Conservation (phyloP, 2,797 vertebrate species). For the Eidolon dupreanum region DNA sequence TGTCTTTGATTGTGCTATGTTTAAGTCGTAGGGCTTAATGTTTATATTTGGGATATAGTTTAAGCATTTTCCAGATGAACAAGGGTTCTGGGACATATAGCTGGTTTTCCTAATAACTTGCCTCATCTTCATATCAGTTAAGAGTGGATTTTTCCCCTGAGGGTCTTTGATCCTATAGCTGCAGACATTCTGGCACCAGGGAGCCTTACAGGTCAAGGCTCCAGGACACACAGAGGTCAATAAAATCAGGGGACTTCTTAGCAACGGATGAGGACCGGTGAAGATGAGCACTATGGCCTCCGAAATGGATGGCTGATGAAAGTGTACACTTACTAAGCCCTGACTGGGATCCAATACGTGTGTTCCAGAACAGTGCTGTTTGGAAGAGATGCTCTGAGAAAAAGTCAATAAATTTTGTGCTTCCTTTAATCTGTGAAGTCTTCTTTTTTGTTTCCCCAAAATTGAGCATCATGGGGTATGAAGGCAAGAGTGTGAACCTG, state of each 20-base stretch:
- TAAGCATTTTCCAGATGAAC: conserved; percentile 65
- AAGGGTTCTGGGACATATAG: conserved; percentile 27
- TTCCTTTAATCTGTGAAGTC: not conserved
- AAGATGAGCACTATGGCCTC: conserved; percentile 13
- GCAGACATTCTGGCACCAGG: conserved; percentile 78
- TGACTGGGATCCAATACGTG: conserved; percentile 28
- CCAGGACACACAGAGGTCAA: conserved; percentile 43
- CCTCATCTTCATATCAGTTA: conserved; percentile 38
- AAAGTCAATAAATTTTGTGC: not conserved
- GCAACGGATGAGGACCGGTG: not conserved
- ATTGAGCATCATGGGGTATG: not conserved
- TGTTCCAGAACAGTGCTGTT: not conserved
- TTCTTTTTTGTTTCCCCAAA: not conserved
- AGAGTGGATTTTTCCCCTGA: conserved; percentile 54
- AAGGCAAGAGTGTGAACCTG: not conserved
- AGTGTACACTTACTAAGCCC: not conserved
- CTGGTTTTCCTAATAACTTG: conserved; percentile 71
- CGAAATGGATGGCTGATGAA: conserved; percentile 59
- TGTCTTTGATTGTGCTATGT: conserved; percentile 42
- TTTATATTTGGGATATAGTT: conserved; percentile 64
- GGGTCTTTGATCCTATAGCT: conserved; percentile 70
- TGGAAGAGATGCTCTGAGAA: not conserved
- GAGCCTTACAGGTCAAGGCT: conserved; percentile 78
- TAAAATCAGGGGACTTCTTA: conserved; percentile 67
- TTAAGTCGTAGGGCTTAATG: conserved; percentile 43